phyloP scores from a whole-genome alignment of 1,140 invertebrate genomes.

The Aphaenogaster rudis region DNA sequence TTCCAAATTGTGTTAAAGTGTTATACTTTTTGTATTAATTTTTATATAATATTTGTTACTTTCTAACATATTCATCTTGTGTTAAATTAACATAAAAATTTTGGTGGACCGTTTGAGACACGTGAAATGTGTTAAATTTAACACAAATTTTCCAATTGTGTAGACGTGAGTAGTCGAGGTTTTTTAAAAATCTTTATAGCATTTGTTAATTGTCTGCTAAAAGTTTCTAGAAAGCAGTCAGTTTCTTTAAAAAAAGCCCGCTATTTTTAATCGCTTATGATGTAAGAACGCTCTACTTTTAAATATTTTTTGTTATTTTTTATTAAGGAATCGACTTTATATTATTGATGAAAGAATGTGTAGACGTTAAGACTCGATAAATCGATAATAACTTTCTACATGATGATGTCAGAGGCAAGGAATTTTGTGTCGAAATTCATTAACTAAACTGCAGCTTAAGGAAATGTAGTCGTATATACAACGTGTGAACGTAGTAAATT shows the following conservation, averaged over 20 bases:
- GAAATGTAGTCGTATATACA: constrained; percentile 1
- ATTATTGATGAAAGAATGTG: background rate
- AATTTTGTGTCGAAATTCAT: constrained; percentile 22
- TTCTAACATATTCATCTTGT: too few species aligned
- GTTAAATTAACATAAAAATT: too few species aligned
- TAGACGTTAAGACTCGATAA: background rate
- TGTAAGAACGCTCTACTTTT: background rate
- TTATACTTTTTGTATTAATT: too few species aligned
- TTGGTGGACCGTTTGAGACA: too few species aligned
- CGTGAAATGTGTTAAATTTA: too few species aligned
- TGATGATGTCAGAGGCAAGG: background rate
- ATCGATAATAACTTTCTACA: background rate
- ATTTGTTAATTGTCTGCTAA: background rate
- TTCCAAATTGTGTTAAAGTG: too few species aligned
- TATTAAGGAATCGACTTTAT: background rate
- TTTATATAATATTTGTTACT: too few species aligned
- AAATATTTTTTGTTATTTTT: background rate
- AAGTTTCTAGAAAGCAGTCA: background rate
- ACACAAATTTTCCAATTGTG: too few species aligned
- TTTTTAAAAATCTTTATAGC: background rate
- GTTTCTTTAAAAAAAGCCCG: background rate
- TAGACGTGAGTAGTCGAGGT: background rate
- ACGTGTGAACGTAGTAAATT: constrained; percentile 20
- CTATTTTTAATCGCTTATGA: background rate
- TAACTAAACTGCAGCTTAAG: constrained; percentile 8